Percentiles rank a stretch among this genome's conserved stretches.
phyloP scores from a whole-genome alignment of 2,888 invertebrate species.

The Netelia melanura region DNA sequence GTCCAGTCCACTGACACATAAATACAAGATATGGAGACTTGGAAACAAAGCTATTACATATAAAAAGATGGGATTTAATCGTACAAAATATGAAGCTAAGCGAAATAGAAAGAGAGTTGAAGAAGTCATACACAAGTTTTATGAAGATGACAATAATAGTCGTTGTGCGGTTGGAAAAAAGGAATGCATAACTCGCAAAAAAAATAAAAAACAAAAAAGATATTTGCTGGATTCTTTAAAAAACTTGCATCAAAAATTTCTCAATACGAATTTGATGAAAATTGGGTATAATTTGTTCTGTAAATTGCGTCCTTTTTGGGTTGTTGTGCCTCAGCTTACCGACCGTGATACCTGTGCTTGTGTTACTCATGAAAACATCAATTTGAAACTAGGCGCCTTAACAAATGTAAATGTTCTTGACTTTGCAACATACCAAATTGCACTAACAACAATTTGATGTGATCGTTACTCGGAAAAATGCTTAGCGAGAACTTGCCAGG shows the following conservation, averaged over 20 bases:
- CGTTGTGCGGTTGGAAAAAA: constrained; percentile 63
- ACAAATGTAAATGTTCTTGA: constrained; percentile 49
- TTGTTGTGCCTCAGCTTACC: constrained; percentile 54
- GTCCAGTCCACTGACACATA: too few relatives aligned
- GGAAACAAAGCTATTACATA: too few relatives aligned
- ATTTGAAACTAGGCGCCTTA: constrained; percentile 49
- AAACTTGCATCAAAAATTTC: constrained; percentile 64
- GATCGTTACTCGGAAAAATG: constrained; percentile 50
- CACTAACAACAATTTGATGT: constrained; percentile 57
- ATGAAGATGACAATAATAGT: constrained; percentile 61
- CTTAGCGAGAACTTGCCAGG: constrained; percentile 16
- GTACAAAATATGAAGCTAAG: constrained; percentile 17
- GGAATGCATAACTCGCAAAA: constrained; percentile 48
- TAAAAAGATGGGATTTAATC: too few relatives aligned
- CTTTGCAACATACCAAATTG: constrained; percentile 30
- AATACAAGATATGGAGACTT: too few relatives aligned
- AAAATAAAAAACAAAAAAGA: constrained; percentile 45
- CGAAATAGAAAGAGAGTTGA: constrained; percentile 29
- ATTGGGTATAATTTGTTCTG: constrained; percentile 66
- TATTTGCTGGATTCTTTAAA: constrained; percentile 39
- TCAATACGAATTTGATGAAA: constrained; percentile 13
- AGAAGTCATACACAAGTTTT: constrained; percentile 51
- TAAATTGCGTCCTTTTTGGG: constrained; percentile 67
- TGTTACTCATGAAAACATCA: constrained; percentile 61
- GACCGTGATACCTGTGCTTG: constrained; percentile 69